Conservation (phyloP, 1,140 invertebrate species). For the Pollicipes pollicipes region DNA sequence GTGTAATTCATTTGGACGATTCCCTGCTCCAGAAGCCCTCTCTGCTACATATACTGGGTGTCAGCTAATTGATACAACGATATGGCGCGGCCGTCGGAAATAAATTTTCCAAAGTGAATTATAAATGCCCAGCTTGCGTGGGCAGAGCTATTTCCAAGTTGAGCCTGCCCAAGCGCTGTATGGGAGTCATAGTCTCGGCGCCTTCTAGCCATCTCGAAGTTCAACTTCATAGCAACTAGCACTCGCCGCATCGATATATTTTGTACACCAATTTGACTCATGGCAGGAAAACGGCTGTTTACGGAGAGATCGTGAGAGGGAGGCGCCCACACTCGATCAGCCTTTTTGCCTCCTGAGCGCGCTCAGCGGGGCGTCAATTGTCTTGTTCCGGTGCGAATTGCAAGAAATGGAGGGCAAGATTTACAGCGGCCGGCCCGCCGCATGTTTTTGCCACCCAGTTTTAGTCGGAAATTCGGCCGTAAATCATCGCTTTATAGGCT, state of each 20-base stretch:
- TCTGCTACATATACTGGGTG: background rate
- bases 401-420: background rate
- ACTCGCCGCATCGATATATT: no score
- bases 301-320: no score
- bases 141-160: background rate
- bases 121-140: background rate
- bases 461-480: background rate
- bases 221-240: no score
- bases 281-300: no score
- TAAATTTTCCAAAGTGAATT: background rate
- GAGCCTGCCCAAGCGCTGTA: no score
- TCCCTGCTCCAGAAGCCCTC: background rate
- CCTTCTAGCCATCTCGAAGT: no score
- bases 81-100: background rate
- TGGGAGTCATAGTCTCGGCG: no score
- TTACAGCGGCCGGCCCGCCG: background rate
- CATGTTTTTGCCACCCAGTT: background rate
- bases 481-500: background rate
- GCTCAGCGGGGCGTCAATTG: background rate
- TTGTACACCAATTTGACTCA: no score
- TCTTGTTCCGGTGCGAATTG: slow-evolving; percentile 1
- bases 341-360: background rate
- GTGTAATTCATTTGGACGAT: background rate
- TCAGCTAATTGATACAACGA: background rate
- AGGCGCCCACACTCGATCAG: no score